These are phyloP conservation scores for Pseudopodoces humilis DNA, from an alignment of 2,113 vertebrate genomes.

Conservation along the genomic window DNA sequence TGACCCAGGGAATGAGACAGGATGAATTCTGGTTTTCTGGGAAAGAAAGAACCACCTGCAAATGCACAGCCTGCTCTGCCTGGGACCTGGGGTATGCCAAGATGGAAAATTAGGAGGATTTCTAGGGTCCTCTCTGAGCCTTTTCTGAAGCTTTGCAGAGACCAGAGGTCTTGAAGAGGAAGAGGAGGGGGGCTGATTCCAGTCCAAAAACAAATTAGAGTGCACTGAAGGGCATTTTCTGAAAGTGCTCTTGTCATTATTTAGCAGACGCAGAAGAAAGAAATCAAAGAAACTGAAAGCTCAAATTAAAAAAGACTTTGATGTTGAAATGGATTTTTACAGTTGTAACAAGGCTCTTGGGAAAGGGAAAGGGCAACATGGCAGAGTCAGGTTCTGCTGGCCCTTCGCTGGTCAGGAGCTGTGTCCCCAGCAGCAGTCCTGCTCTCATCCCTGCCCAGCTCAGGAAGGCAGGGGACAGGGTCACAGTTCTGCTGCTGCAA, in stretches of 20 bases:
- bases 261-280: background rate
- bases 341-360: background rate
- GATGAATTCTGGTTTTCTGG: background rate
- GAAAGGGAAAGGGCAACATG: background rate
- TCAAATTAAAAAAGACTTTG: conserved; percentile 16
- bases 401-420: background rate
- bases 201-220: background rate
- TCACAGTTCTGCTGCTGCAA: background rate
- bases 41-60: background rate
- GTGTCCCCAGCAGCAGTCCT: background rate
- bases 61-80: background rate
- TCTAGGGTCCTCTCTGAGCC: background rate
- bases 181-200: background rate
- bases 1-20: background rate
- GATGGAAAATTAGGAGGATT: background rate
- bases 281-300: conserved; percentile 9
- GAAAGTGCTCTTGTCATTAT: background rate
- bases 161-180: background rate
- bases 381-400: background rate
- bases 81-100: background rate
- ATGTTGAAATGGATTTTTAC: background rate
- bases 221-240: background rate
- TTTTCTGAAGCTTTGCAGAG: background rate
- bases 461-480: background rate
- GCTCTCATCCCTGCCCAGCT: background rate